Evolutionary conservation across 2,888 invertebrate genomes (phyloP), one percentile per base, ranked within the genome.

Genomic region (Chironomus riparius): DNA sequence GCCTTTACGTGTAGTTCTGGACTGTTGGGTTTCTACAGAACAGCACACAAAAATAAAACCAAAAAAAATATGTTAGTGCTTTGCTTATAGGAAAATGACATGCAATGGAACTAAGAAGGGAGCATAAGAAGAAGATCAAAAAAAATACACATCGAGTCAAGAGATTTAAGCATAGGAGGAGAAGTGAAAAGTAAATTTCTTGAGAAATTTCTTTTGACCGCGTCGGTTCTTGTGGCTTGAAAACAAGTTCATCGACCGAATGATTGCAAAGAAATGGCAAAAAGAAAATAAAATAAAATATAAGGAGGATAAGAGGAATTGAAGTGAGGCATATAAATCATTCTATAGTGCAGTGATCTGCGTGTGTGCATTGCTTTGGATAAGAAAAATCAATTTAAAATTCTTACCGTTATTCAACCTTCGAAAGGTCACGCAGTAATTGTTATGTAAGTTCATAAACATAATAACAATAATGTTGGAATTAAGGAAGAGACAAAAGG

Each of bases 1-100:
- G 38, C 21, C n/a, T n/a, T 24, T 47, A 65, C 65, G 24, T 70
- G 70, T 50, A 18, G 72, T 72, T 72, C 72, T 72, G 72, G 72
- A n/a, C 62, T 61, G 72, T 72, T 72, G 24, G 38, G 22, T 65
- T 22, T 68, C 38, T 38, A 10, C 38, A 38, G 38, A 38, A 38
- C 10, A 38, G 10, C 38, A 38, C 38, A 28, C 3, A 28, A 28
- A 28, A 28, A 4, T 4, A 28, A 28, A 28, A 28, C 3, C 3
- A 28, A 28, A 28, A 3, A 15, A 18, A 15, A 7, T 15, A 7
- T 56, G n/a, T 18, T 15, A 15, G 18, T 18, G 18, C 56, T 24
- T 65, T 65, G 13, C 21, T 65, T 65, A 65, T 65, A 65, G 65
- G 22, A 65, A 65, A 24, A 21, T 24, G 65, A 65, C 65, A 65